These are phyloP conservation scores for Philhelius pedissequus DNA, from an alignment of 2,888 invertebrate genomes.

Conservation along the genomic window DNA sequence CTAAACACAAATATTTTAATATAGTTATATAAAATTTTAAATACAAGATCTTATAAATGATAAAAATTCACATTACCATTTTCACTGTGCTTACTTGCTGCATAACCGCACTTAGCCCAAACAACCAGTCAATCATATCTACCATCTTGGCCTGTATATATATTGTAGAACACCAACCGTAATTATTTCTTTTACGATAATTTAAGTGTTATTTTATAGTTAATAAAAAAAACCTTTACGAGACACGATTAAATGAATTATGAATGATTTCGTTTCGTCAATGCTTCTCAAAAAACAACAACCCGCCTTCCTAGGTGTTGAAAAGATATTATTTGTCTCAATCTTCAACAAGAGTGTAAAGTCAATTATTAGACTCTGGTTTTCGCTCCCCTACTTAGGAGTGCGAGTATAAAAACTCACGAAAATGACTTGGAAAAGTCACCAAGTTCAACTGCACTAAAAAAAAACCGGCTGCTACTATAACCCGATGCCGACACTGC, in stretches of 20 bases:
- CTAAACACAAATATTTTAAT: neutral
- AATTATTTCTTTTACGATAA: conserved; percentile 70
- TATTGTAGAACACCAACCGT: conserved; percentile 33
- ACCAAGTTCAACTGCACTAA: neutral
- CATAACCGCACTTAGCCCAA: conserved; percentile 22
- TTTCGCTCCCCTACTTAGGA: neutral
- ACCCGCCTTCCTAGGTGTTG: conserved; percentile 33
- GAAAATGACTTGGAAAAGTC: conserved; percentile 25
- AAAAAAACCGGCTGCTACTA: conserved; percentile 5
- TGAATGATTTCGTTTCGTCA: conserved; percentile 63
- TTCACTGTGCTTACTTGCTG: neutral
- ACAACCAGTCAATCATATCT: conserved; percentile 25
- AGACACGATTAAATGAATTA: conserved; percentile 67
- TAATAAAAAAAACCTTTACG: conserved; percentile 70
- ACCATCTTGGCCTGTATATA: neutral
- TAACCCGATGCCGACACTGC: too few relatives aligned
- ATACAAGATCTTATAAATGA: conserved; percentile 9
- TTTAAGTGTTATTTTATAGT: conserved; percentile 71
- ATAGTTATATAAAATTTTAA: neutral
- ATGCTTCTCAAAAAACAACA: neutral
- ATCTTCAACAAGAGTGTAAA: neutral
- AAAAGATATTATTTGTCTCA: neutral
- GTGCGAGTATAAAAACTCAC: neutral
- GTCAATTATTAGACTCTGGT: neutral
- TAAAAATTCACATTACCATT: conserved; percentile 2